Conservation (phyloP, 2,797 vertebrate species). For the Sebastes baramenuke region DNA sequence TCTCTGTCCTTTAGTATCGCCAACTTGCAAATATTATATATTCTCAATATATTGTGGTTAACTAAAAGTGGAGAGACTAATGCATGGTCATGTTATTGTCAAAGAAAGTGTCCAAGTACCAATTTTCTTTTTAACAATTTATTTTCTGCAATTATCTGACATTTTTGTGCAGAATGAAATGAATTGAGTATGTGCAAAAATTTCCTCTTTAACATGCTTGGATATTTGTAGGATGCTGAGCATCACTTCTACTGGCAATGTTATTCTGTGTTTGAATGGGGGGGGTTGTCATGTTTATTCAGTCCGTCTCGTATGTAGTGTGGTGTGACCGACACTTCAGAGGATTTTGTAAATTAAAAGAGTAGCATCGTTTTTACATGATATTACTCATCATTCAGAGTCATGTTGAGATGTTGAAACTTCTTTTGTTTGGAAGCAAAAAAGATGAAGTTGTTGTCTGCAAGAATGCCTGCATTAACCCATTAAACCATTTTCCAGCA, state of each 20-base stretch:
- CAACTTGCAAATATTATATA: slow-evolving; percentile 81
- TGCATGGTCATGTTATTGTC: slow-evolving; percentile 82
- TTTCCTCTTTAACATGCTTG: slow-evolving; percentile 75
- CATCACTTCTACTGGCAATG: slow-evolving; percentile 79
- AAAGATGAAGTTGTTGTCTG: slow-evolving; percentile 77
- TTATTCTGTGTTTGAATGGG: slow-evolving; percentile 74
- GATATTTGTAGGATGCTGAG: slow-evolving; percentile 82
- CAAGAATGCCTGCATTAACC: slow-evolving; percentile 84
- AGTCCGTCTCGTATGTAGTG: slow-evolving; percentile 77
- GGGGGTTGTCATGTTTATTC: slow-evolving; percentile 71
- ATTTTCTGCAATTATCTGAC: slow-evolving; percentile 74
- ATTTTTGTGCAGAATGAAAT: slow-evolving; percentile 74
- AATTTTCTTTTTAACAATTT: slow-evolving; percentile 73
- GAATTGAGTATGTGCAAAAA: slow-evolving; percentile 72
- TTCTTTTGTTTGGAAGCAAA: slow-evolving; percentile 67
- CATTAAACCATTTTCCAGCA: slow-evolving; percentile 86
- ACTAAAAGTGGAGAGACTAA: slow-evolving; percentile 80
- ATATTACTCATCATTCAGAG: slow-evolving; percentile 76
- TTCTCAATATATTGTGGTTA: slow-evolving; percentile 82
- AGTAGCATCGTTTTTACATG: slow-evolving; percentile 77
- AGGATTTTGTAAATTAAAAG: slow-evolving; percentile 78
- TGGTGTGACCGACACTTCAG: slow-evolving; percentile 76
- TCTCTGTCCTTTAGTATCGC: slow-evolving; percentile 77
- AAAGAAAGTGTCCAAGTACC: slow-evolving; percentile 80
- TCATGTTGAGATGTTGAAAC: slow-evolving; percentile 74